These are phyloP conservation scores for Gallinago solitaria DNA, from an alignment of 2,797 vertebrate genomes.

Conservation along the genomic window DNA sequence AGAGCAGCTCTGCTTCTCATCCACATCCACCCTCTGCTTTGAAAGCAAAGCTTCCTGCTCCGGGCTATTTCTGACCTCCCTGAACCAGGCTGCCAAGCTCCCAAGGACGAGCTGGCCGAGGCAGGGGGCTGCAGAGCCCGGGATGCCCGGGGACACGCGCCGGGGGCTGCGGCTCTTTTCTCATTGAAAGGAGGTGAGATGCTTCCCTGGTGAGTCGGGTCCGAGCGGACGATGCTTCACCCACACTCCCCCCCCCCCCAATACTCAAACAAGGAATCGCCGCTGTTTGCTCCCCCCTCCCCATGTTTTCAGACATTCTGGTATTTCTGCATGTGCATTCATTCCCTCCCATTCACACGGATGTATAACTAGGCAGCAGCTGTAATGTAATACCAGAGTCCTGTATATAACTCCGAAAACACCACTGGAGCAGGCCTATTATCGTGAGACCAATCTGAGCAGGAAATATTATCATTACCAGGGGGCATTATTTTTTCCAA, in stretches of 20 bases:
- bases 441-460: conserved; percentile 70
- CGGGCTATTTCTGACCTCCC: conserved; percentile 28
- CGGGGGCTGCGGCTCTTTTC: not conserved
- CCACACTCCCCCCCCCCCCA: fast-evolving
- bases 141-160: fast-evolving
- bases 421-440: conserved; percentile 65
- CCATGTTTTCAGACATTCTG: not conserved
- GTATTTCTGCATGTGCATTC: conserved; percentile 19
- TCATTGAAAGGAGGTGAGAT: not conserved
- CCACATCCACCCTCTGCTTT: conserved; percentile 8
- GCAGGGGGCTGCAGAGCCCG: not conserved
- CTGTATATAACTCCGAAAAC: conserved; percentile 54
- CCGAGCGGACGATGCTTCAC: fast-evolving
- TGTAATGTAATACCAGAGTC: conserved; percentile 69
- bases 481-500: conserved; percentile 68
- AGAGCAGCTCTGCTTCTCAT: conserved; percentile 33
- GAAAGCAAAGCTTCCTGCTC: conserved; percentile 44
- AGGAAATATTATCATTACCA: conserved; percentile 72
- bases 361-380: conserved; percentile 59
- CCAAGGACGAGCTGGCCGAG: not conserved
- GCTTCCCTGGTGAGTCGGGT: fast-evolving
- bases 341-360: conserved; percentile 36
- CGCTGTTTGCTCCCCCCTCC: not conserved
- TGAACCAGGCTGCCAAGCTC: not conserved
- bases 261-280: not conserved